Conservation (phyloP, 2,797 vertebrate species). For the Prionace glauca region DNA sequence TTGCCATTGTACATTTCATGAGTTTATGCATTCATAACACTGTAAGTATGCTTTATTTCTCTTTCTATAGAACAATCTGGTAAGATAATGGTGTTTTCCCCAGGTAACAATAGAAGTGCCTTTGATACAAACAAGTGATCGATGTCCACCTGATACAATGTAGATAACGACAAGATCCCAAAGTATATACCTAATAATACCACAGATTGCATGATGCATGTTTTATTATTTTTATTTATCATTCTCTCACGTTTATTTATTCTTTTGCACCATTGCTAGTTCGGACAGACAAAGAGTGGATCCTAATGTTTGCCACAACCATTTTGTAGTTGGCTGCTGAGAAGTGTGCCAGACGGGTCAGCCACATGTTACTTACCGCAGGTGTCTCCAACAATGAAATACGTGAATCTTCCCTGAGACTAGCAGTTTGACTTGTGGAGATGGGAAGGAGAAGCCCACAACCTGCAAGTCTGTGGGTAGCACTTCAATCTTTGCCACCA, state of each 20-base stretch:
- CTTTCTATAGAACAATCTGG: not conserved
- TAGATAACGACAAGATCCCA: not conserved
- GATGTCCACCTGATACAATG: not conserved
- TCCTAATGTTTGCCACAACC: not conserved
- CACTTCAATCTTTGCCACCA: not conserved
- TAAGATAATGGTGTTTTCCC: not conserved
- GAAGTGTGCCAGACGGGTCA: not conserved
- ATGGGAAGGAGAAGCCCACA: not conserved
- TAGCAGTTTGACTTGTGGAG: not conserved
- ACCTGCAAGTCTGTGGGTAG: not conserved
- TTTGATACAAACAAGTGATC: not conserved
- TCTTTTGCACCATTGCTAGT: not conserved
- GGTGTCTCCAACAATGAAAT: not conserved
- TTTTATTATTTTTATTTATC: not conserved
- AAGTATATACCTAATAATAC: not conserved
- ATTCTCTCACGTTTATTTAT: not conserved
- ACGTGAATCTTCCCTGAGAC: not conserved
- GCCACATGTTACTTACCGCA: not conserved
- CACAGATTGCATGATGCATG: not conserved
- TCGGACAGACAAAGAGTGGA: not conserved
- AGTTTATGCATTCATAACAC: conserved; percentile 32
- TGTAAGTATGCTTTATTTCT: conserved; percentile 40
- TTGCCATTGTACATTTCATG: conserved; percentile 38
- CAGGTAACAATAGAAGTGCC: not conserved
- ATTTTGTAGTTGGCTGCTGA: not conserved